Evolutionary conservation across 2,113 vertebrate genomes (phyloP).

Genomic region (Astur gentilis): DNA sequence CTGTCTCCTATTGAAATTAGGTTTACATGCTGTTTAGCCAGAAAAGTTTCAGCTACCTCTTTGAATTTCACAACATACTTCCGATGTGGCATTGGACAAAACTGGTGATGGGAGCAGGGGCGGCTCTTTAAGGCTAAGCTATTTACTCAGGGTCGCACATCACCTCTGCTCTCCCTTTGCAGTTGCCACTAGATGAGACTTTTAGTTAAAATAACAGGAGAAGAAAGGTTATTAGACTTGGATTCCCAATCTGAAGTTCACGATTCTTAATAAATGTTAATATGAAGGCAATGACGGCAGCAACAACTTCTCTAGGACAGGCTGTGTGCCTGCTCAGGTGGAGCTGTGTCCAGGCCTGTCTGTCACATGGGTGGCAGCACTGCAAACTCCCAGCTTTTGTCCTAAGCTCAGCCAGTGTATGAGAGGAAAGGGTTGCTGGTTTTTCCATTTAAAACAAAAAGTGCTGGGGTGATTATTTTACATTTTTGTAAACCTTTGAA

Average conservation of each 20-base stretch:
- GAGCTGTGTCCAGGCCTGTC: neutral
- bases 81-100: neutral
- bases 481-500: neutral
- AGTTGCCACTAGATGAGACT: neutral
- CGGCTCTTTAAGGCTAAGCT: neutral
- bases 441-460: neutral
- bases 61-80: neutral
- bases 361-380: neutral
- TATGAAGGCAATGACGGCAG: neutral
- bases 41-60: neutral
- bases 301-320: neutral
- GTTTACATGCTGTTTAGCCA: neutral
- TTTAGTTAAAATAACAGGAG: neutral
- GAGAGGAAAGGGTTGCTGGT: neutral
- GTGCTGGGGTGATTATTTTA: neutral
- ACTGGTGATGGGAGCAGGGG: neutral
- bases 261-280: neutral
- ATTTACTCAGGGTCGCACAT: neutral
- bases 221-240: neutral
- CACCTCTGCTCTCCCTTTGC: neutral
- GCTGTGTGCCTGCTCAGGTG: neutral
- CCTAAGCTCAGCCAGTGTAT: rapidly evolving
- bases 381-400: neutral
- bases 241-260: neutral
- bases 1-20: neutral